Conservation (phyloP, 2,888 invertebrate genomes). For the Actias luna region DNA sequence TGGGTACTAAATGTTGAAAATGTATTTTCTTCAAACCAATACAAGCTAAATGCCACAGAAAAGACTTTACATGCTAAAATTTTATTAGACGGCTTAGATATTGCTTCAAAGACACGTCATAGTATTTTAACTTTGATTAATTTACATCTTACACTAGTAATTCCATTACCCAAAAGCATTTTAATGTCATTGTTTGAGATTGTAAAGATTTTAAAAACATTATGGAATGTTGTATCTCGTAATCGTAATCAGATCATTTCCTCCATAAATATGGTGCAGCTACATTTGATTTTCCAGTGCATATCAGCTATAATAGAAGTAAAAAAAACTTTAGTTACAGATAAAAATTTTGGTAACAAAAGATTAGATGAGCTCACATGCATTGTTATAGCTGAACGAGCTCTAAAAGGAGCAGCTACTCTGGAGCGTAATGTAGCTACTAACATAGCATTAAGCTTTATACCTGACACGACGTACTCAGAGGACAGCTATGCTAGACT, state of each 20-base stretch:
- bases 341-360: slow-evolving; percentile 84
- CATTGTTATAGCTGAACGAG: slow-evolving; percentile 87
- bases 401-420: slow-evolving; percentile 84
- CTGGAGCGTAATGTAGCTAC: slow-evolving; percentile 84
- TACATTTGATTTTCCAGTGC: slow-evolving; percentile 90
- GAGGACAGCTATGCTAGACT: slow-evolving; percentile 85
- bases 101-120: slow-evolving; percentile 84
- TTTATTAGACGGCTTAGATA: slow-evolving; percentile 83
- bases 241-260: slow-evolving; percentile 87
- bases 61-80: slow-evolving; percentile 69
- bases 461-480: slow-evolving; percentile 82
- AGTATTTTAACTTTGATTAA: slow-evolving; percentile 81
- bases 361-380: slow-evolving; percentile 88
- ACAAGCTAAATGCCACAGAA: slow-evolving; percentile 68
- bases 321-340: slow-evolving; percentile 85
- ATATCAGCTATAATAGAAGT: slow-evolving; percentile 84
- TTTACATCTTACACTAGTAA: slow-evolving; percentile 85
- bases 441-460: slow-evolving; percentile 85
- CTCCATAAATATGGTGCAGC: slow-evolving; percentile 88
- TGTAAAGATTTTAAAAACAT: slow-evolving; percentile 89
- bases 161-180: slow-evolving; percentile 89
- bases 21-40: slow-evolving; percentile 56
- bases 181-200: slow-evolving; percentile 89
- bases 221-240: slow-evolving; percentile 86
- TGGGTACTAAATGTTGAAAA: slow-evolving; percentile 69